phyloP scores from a whole-genome alignment of 2,113 vertebrate species.

The Ctenodactylus gundi region DNA sequence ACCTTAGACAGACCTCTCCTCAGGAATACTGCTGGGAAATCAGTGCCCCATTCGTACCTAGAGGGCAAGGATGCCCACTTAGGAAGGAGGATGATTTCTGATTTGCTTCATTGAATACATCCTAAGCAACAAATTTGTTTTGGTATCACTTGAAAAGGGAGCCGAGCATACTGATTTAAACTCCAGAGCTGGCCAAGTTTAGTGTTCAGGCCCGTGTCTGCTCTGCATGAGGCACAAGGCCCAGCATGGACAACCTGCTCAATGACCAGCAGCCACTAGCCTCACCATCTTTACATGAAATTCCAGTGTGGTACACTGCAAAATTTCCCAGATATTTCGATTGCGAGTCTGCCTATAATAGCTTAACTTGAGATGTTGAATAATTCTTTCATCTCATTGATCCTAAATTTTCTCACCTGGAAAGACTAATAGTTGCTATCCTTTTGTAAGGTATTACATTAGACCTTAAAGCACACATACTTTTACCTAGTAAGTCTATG shows the following conservation, averaged over 20 bases:
- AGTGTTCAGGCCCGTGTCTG: background rate
- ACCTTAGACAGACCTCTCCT: background rate
- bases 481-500: background rate
- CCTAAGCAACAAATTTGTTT: slow-evolving; percentile 25
- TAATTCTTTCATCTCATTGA: slow-evolving; percentile 10
- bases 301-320: background rate
- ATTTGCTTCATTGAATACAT: slow-evolving; percentile 52
- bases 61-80: background rate
- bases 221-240: background rate
- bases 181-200: background rate
- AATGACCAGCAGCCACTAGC: background rate
- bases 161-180: background rate
- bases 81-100: slow-evolving; percentile 28
- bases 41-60: background rate
- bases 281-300: background rate
- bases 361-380: background rate
- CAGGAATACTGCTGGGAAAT: background rate
- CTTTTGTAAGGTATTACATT: background rate
- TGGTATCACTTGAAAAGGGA: background rate
- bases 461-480: background rate
- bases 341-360: background rate
- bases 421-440: background rate
- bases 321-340: slow-evolving; percentile 19
- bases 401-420: background rate
- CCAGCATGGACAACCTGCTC: background rate